phyloP scores from a whole-genome alignment of 2,888 invertebrate genomes.

The Dryomyza anilis region DNA sequence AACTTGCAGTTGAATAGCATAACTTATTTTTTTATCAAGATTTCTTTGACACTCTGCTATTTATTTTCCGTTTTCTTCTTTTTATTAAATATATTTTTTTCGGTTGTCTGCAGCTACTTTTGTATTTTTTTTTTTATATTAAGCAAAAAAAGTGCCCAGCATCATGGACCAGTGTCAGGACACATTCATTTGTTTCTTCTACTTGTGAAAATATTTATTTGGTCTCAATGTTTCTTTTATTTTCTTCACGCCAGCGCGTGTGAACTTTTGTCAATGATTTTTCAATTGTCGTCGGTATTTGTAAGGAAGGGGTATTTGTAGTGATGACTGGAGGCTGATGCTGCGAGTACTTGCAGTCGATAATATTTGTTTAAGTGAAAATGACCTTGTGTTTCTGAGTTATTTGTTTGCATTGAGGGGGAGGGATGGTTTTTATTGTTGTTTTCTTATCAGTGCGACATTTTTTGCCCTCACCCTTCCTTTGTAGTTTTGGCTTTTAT shows the following conservation, averaged over 20 bases:
- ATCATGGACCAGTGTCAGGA: not conserved
- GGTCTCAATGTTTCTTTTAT: not conserved
- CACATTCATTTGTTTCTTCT: too few relatives aligned
- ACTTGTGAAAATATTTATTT: too few relatives aligned
- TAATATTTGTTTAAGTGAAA: slow-evolving; percentile 30
- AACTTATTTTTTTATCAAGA: slow-evolving; percentile 22
- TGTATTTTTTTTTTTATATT: not conserved
- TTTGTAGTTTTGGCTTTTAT: too few relatives aligned
- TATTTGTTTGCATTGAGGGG: not conserved
- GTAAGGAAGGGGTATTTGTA: not conserved
- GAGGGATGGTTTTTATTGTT: not conserved
- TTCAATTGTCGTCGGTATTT: slow-evolving; percentile 22
- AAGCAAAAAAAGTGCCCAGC: not conserved
- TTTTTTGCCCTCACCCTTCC: slow-evolving; percentile 10
- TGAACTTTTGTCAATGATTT: slow-evolving; percentile 34
- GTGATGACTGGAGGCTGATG: not conserved
- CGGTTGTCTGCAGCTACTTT: not conserved
- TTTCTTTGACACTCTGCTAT: slow-evolving; percentile 6
- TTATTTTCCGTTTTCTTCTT: slow-evolving; percentile 18
- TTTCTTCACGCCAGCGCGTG: not conserved
- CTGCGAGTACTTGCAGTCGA: slow-evolving; percentile 26
- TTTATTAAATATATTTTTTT: not conserved
- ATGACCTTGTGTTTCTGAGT: slow-evolving; percentile 36
- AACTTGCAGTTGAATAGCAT: slow-evolving; percentile 7
- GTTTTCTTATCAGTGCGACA: slow-evolving; percentile 24